These are phyloP conservation scores for Mya arenaria DNA, from an alignment of 1,140 invertebrate species.

Conservation along the genomic window DNA sequence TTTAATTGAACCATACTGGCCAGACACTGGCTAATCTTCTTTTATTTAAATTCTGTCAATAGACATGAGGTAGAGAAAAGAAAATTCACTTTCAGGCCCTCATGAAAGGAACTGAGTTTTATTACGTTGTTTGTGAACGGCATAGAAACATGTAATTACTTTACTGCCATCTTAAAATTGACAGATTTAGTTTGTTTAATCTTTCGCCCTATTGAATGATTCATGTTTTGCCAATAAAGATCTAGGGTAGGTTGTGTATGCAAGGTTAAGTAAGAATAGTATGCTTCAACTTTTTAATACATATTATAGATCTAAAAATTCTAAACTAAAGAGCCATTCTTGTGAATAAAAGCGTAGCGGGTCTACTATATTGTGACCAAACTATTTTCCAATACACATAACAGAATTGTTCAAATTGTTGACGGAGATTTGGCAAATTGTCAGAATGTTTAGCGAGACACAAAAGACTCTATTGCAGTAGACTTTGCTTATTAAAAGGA, in stretches of 20 bases:
- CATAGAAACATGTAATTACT: too few relatives aligned
- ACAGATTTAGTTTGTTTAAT: slow-evolving; percentile 17
- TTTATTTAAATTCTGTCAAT: too few relatives aligned
- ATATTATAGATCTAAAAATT: slow-evolving; percentile 31
- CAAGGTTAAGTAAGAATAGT: slow-evolving; percentile 20
- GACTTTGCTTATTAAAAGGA: too few relatives aligned
- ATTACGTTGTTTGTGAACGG: too few relatives aligned
- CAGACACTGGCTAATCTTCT: too few relatives aligned
- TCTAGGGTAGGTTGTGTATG: slow-evolving; percentile 2
- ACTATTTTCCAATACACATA: slow-evolving; percentile 42
- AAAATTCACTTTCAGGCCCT: too few relatives aligned
- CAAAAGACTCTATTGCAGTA: too few relatives aligned
- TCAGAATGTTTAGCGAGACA: too few relatives aligned
- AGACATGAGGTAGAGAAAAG: too few relatives aligned
- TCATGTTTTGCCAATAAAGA: slow-evolving; percentile 22
- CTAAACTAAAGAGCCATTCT: slow-evolving; percentile 46
- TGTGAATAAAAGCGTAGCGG: slow-evolving; percentile 49
- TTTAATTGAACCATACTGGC: too few relatives aligned
- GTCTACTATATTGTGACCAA: not conserved
- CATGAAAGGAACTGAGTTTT: too few relatives aligned
- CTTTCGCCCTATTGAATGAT: slow-evolving; percentile 4
- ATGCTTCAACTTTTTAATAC: slow-evolving; percentile 43
- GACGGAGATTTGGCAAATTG: slow-evolving; percentile 30
- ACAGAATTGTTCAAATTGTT: slow-evolving; percentile 24
- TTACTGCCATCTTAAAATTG: too few relatives aligned